A percentile compares a stretch with the other conserved stretches of the same genome.
Conservation (phyloP, 2,797 vertebrate genomes). For the Eulemur mongoz region DNA sequence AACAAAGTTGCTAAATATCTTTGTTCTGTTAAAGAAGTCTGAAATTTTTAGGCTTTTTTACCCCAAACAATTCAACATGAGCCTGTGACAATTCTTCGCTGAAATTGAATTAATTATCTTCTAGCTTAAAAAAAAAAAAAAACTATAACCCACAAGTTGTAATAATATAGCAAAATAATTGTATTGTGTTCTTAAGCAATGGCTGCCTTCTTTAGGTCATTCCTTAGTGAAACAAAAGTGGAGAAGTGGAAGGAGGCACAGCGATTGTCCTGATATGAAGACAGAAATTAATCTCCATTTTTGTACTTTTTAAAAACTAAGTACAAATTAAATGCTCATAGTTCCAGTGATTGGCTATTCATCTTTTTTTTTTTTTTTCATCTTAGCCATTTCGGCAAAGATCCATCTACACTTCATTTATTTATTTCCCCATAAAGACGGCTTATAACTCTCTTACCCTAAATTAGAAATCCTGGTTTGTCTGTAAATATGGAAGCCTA, state of each 20-base stretch:
- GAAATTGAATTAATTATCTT: background rate
- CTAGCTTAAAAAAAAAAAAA: slow-evolving; percentile 12
- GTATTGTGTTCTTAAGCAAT: background rate
- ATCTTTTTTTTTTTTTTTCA: slow-evolving; percentile 26
- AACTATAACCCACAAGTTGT: background rate
- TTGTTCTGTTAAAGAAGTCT: slow-evolving; percentile 31
- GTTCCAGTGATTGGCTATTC: slow-evolving; percentile 36
- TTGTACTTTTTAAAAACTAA: slow-evolving; percentile 2
- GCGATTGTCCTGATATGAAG: background rate
- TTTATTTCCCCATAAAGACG: slow-evolving; percentile 69
- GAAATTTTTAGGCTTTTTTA: slow-evolving; percentile 2
- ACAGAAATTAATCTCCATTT: slow-evolving; percentile 47
- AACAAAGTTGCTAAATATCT: slow-evolving; percentile 29
- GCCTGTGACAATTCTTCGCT: background rate
- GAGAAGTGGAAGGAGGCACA: background rate
- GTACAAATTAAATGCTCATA: slow-evolving; percentile 56
- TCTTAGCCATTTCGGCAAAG: slow-evolving; percentile 53
- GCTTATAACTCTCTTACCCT: slow-evolving; percentile 62
- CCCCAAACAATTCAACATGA: background rate
- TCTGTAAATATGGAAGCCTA: slow-evolving; percentile 67
- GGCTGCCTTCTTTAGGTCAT: background rate
- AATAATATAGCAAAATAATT: slow-evolving; percentile 46
- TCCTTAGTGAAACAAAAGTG: background rate
- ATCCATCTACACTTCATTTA: slow-evolving; percentile 68
- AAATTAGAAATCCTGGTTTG: slow-evolving; percentile 65